Evolutionary conservation across 2,888 invertebrate species (phyloP), one percentile per base, ranked within the genome.

Genomic region (Rambutsinella grinnellia): DNA sequence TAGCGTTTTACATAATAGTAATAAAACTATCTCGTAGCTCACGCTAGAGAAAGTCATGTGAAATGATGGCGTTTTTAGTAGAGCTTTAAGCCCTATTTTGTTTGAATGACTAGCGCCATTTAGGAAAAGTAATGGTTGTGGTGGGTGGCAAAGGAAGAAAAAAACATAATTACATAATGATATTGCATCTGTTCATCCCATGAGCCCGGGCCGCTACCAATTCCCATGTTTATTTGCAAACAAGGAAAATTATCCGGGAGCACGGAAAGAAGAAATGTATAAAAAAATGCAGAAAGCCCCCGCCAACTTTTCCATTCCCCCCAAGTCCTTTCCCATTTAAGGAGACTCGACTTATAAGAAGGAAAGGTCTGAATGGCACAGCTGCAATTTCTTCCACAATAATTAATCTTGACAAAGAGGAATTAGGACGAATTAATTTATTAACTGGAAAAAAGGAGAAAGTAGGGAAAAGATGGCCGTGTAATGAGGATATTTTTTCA

Each of bases 381-480:
- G 75, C 75, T 75, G 75, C 75, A 75, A 75, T 75, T 75, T 75
- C 62, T 58, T 75, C 63, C 68, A 68, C 62, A 75, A 68, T 75
- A 75, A 68, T 75, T 75, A 75, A 75, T 75, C 75, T 62, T 68
- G 75, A 75, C 75, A 58, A 68, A 68, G 68, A 75, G 68, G 68
- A 75, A 75, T 75, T 75, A 75, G 75, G 62, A 75, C 75, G 68
- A 75, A 68, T 68, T 75, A 75, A 75, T 75, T 75, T 75, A 75
- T 75, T 75, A 75, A 75, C 75, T 75, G 53, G 61, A 68, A 53
- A 44, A 23, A 62, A 49, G 21, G 3, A 49, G n/a, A 49, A 49
- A 15, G n/a, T n/a, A 3, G 5, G 62, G 2, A 24, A 19, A 44
- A 26, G 36, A 36, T 36, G 6, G 36, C 13, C 5, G 36, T 36